These are phyloP conservation scores for Catharus bicknelli DNA, from an alignment of 2,113 vertebrate genomes.

Conservation along the genomic window DNA sequence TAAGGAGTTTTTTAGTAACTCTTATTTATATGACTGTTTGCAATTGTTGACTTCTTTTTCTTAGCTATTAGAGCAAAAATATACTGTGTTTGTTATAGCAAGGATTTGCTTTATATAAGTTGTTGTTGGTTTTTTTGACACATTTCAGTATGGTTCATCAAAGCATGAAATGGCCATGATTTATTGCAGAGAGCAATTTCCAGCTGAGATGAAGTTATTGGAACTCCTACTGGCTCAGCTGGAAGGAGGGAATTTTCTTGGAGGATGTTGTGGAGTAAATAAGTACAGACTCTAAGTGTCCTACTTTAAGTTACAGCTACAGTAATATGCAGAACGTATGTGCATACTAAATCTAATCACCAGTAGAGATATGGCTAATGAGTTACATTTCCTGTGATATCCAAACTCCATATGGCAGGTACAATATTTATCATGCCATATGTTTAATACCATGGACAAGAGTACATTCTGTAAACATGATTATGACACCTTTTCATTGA, in stretches of 20 bases:
- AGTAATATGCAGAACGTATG: slow-evolving; percentile 18
- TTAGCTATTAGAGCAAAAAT: not conserved
- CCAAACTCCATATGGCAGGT: slow-evolving; percentile 21
- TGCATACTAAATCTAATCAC: not conserved
- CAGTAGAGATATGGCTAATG: slow-evolving; percentile 5
- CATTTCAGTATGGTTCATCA: not conserved
- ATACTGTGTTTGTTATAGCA: not conserved
- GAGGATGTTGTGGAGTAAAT: not conserved
- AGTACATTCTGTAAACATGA: slow-evolving; percentile 34
- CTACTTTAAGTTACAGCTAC: not conserved
- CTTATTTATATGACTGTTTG: not conserved
- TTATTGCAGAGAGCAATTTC: slow-evolving; percentile 9
- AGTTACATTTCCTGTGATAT: slow-evolving; percentile 35
- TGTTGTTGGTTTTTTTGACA: not conserved
- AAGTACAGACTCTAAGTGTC: not conserved
- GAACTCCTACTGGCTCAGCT: slow-evolving; percentile 15
- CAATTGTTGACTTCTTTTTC: not conserved
- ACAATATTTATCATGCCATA: not conserved
- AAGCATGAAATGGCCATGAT: not conserved
- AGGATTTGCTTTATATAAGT: not conserved
- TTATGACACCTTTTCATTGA: slow-evolving; percentile 5
- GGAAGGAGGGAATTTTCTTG: not conserved
- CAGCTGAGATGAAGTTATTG: slow-evolving; percentile 26
- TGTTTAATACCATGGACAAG: not conserved
- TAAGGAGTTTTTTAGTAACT: not conserved